Evolutionary conservation across 2,888 invertebrate genomes (phyloP), one percentile per base, ranked within the genome.

Genomic region (Thyatira batis): DNA sequence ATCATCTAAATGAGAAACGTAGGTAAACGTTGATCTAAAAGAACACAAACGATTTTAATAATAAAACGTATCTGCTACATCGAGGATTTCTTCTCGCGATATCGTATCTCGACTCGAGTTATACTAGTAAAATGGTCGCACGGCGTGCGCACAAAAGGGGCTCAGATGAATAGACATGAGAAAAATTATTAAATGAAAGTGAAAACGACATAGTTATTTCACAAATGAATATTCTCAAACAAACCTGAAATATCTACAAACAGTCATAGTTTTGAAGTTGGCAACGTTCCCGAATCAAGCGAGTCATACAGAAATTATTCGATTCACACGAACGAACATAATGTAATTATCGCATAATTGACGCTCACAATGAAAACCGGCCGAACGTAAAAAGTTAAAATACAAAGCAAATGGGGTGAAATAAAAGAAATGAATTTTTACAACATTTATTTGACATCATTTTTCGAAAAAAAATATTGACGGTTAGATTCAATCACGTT

Each of bases 361-460:
- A 46, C 46, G 49, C 27, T 55, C n/a, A 55, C 49, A 55, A 50
- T 43, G 51, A 58, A 53, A 54, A 51, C 39, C 39, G 17, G 50
- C 39, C 39, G 17, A 17, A 39, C 39, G 39, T 39, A 33, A 11
- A 39, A 39, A 17, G 33, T 39, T 33, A 4, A 39, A 39, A 2
- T 39, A 39, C 17, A 50, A 72, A 70, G 64, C 64, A 57, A 58
- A 58, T 63, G 63, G 73, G 67, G 55, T 60, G 68, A 82, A 82
- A 84, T 82, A 81, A 84, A 82, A 82, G 76, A 82, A 69, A 61
- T 65, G 56, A 61, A 59, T 61, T 62, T 68, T 39, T 58, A 63
- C 56, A 71, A 69, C 57, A 65, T 81, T 80, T 80, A 77, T 80
- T 81, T 57, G 30, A 39, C 27, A 33, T 45, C 23, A 43, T 50